Percentiles rank a stretch among this genome's conserved stretches.
These are phyloP conservation scores for Mycalesis mineus DNA, from an alignment of 2,888 invertebrate species.

Conservation along the genomic window DNA sequence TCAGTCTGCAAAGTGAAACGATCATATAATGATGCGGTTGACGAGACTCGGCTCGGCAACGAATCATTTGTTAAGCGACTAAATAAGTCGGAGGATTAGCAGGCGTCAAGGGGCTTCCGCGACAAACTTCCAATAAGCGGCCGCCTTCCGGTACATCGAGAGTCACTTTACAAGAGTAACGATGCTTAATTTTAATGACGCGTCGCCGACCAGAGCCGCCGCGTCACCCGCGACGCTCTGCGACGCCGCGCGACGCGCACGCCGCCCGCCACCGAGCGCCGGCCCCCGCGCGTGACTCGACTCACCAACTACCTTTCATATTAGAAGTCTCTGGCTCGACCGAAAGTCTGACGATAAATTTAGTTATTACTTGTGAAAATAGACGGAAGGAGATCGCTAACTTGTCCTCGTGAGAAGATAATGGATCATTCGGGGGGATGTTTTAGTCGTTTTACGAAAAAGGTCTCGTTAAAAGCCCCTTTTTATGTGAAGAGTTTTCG, in stretches of 20 bases:
- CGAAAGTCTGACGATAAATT: conserved; percentile 77
- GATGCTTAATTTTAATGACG: conserved; percentile 78
- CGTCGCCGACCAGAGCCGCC: conserved; percentile 59
- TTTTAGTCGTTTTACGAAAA: conserved; percentile 71
- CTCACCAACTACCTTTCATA: conserved; percentile 59
- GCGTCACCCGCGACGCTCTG: conserved; percentile 39
- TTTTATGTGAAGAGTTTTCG: conserved; percentile 72
- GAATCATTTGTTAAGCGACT: conserved; percentile 66
- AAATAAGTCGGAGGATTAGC: conserved; percentile 69
- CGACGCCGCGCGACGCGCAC: conserved; percentile 30
- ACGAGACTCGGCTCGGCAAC: conserved; percentile 29
- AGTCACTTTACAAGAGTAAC: conserved; percentile 74
- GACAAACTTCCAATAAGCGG: conserved; percentile 71
- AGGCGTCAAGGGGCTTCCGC: conserved; percentile 51
- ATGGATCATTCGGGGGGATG: conserved; percentile 75
- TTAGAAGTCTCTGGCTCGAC: conserved; percentile 65
- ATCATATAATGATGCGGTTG: conserved; percentile 9
- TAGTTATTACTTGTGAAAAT: conserved; percentile 79
- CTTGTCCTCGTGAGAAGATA: conserved; percentile 76
- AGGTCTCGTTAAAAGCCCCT: conserved; percentile 70
- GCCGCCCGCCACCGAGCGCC: conserved; percentile 40
- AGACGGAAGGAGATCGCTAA: conserved; percentile 77
- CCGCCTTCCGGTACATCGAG: conserved; percentile 57
- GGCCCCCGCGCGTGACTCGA: conserved; percentile 55
- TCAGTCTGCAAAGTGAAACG: neutral